A percentile compares a stretch with the other conserved stretches of the same genome.
These are phyloP conservation scores for Drosophila yooni DNA, from an alignment of 2,888 invertebrate genomes.

Conservation along the genomic window DNA sequence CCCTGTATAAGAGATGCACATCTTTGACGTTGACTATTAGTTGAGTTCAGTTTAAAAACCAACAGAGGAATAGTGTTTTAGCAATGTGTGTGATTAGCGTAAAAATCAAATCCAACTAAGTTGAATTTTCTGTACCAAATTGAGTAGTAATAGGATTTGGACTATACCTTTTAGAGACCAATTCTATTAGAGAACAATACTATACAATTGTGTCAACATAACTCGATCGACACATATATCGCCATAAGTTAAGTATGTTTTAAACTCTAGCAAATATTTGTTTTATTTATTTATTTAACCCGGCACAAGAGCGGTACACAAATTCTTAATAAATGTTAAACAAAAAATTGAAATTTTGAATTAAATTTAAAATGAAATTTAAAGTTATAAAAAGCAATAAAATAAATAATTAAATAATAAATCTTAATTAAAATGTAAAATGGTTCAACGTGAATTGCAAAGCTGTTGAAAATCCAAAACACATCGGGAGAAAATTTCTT, in stretches of 20 bases:
- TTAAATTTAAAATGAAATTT: not conserved
- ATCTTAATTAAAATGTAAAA: not conserved
- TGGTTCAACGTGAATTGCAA: not conserved
- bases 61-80: not conserved
- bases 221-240: not conserved
- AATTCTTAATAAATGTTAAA: too few species aligned
- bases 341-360: not conserved
- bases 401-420: not conserved
- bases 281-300: too few species aligned
- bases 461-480: not conserved
- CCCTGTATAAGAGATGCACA: slow-evolving; percentile 19
- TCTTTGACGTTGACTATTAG: not conserved
- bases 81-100: not conserved
- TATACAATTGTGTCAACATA: not conserved
- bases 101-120: not conserved
- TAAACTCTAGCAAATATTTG: too few species aligned
- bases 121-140: not conserved
- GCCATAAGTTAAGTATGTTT: not conserved
- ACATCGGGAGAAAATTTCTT: not conserved
- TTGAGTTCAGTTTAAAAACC: not conserved
- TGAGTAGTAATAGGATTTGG: not conserved
- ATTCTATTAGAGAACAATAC: not conserved
- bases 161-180: not conserved
- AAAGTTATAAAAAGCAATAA: not conserved
- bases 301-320: too few species aligned